Percentiles rank a stretch among this genome's conserved stretches.
phyloP scores from a whole-genome alignment of 2,888 invertebrate genomes.

The Callimorpha dominula region DNA sequence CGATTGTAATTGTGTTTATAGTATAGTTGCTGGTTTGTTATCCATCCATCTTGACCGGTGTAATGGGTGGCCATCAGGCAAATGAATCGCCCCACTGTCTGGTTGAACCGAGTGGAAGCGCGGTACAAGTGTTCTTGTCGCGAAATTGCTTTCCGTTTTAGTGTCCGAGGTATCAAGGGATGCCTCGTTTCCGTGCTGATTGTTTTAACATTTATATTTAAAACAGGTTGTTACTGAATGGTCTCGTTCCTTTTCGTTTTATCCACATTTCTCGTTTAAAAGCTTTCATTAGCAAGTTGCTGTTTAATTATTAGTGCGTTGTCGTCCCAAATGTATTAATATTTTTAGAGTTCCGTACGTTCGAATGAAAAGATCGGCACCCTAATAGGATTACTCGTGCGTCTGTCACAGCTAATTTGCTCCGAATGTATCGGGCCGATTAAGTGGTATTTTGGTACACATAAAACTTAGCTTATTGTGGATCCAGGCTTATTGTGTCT shows the following conservation, averaged over 20 bases:
- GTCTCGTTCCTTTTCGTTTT: constrained; percentile 41
- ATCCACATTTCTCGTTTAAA: constrained; percentile 27
- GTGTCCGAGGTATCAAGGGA: constrained; percentile 70
- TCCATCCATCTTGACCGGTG: constrained; percentile 84
- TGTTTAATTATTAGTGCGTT: constrained; percentile 10
- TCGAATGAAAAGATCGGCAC: too few species aligned
- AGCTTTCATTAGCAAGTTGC: constrained; percentile 35
- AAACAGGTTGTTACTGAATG: constrained; percentile 55
- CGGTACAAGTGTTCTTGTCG: constrained; percentile 72
- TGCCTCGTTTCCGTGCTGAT: constrained; percentile 63
- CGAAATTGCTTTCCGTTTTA: constrained; percentile 78
- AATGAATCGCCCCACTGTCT: constrained; percentile 79
- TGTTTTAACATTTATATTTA: constrained; percentile 58
- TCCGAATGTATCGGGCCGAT: too few species aligned
- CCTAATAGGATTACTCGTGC: too few species aligned
- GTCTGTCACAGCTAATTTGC: too few species aligned
- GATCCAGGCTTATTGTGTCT: too few species aligned
- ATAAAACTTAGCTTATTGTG: too few species aligned
- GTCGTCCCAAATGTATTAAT: not conserved
- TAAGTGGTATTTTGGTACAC: too few species aligned
- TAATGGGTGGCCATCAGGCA: constrained; percentile 84
- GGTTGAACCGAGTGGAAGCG: constrained; percentile 69
- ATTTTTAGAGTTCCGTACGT: not conserved
- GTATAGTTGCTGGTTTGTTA: constrained; percentile 84
- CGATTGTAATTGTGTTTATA: constrained; percentile 84